Conservation (phyloP, 2,888 invertebrate species). For the Synanthedon tipuliformis region DNA sequence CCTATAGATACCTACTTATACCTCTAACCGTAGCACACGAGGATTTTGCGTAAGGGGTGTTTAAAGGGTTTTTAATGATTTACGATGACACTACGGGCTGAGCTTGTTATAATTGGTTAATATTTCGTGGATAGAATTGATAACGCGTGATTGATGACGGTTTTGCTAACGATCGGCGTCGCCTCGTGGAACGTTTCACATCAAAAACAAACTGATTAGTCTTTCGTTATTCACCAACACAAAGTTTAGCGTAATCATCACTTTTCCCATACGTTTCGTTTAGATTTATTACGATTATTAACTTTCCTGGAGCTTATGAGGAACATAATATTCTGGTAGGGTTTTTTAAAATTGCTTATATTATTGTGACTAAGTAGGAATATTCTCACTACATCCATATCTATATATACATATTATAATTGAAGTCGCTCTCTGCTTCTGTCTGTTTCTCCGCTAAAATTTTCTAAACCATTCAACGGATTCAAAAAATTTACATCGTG, state of each 20-base stretch:
- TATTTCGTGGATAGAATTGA: slow-evolving; percentile 51
- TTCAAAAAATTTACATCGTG: no score
- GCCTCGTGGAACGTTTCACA: slow-evolving; percentile 5
- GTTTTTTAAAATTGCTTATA: no score
- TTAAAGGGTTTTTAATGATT: slow-evolving; percentile 36
- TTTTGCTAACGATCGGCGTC: slow-evolving; percentile 33
- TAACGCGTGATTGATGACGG: slow-evolving; percentile 59
- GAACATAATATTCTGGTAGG: no score
- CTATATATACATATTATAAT: no score
- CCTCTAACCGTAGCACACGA: background rate
- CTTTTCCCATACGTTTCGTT: background rate
- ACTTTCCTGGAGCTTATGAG: no score
- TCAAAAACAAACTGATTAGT: slow-evolving; percentile 11
- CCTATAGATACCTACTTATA: background rate
- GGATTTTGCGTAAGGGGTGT: slow-evolving; percentile 7
- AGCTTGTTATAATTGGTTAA: slow-evolving; percentile 50
- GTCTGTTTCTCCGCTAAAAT: no score
- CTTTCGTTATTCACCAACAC: background rate
- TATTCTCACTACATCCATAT: no score
- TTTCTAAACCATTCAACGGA: no score
- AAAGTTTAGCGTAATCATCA: background rate
- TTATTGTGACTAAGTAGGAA: no score
- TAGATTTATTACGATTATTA: no score
- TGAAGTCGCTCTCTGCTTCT: no score
- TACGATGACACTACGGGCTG: slow-evolving; percentile 28